These are phyloP conservation scores for Polypterus bichir DNA, from an alignment of 2,113 vertebrate species.

Conservation along the genomic window DNA sequence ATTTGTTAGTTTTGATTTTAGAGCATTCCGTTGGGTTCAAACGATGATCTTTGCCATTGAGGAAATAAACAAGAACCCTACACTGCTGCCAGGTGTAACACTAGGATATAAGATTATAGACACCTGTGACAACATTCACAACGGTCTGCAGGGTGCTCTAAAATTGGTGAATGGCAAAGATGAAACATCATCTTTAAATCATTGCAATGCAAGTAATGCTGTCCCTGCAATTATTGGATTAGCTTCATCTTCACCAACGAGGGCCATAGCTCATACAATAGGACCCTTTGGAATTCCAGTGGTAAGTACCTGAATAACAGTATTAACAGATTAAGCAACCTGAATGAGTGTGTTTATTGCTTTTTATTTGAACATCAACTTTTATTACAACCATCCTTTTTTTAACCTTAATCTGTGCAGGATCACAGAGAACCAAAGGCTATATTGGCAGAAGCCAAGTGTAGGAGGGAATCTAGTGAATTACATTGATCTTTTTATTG, in stretches of 20 bases:
- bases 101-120: conserved; percentile 36
- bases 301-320: conserved; percentile 26
- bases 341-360: no score
- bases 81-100: conserved; percentile 26
- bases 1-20: conserved; percentile 37
- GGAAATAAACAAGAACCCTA: conserved; percentile 25
- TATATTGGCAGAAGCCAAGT: no score
- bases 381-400: no score
- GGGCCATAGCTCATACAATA: conserved; percentile 43
- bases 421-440: no score
- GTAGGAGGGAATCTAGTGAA: no score
- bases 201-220: conserved; percentile 33
- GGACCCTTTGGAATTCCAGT: conserved; percentile 43
- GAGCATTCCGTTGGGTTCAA: conserved; percentile 32
- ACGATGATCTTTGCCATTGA: conserved; percentile 33
- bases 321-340: no score
- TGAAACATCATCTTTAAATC: not conserved
- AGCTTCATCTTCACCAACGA: conserved; percentile 48
- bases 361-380: no score
- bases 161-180: conserved; percentile 27
- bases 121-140: conserved; percentile 46
- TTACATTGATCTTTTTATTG: no score
- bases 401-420: no score
- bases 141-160: conserved; percentile 34
- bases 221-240: conserved; percentile 46